Base-by-base conservation (phyloP, 2,113 vertebrate genomes). In the Limanda limanda region DNA sequence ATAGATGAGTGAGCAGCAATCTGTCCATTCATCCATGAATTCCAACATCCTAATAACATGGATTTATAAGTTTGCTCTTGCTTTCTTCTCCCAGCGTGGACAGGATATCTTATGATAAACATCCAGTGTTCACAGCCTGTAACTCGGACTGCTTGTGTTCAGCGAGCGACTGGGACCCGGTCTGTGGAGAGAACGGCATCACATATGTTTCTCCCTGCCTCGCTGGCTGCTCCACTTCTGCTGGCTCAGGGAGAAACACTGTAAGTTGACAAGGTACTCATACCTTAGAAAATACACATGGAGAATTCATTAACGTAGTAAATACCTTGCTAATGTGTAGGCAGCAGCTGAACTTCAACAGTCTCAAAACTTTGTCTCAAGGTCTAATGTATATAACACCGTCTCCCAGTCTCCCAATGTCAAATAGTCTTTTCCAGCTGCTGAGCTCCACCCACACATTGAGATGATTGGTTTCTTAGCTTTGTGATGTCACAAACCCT, bases 131-230 rank as follows among this genome's bases (percentile, higher is more conserved):
- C 64, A 81, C 92, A 47, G 81, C 68, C 57, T 99, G 96, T 86
- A 99, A 98, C 83, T 72, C 63, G 0, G 61, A 67, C 21, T 99
- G 97, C 68, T 88, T 83, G 54, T 97, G 96, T 78, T 86, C 91
- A 0, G 56, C 66, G 1, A 95, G 92, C 65, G 93, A 90, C 17
- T 99, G 96, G 98, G 96, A 99, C 56, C 97, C 97, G 0, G 95
- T 98, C 68, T 98, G 97, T 62, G 97, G 96, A 2, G 89, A 85
- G 61, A 95, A 97, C 0, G 95, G 94, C 6, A 77, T 98, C 60
- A 95, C 96, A 0, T 99, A 97, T 0, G 88, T 96, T 82, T 97
- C 97, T n/a, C 94, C 96, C 0, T 98, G 97, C 82, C 95, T 98
- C 12, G 97, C 96, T 31, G 96, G 97, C 10, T 98, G 97, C 85